phyloP scores from a whole-genome alignment of 2,113 vertebrate genomes.

The Thryonomys swinderianus region DNA sequence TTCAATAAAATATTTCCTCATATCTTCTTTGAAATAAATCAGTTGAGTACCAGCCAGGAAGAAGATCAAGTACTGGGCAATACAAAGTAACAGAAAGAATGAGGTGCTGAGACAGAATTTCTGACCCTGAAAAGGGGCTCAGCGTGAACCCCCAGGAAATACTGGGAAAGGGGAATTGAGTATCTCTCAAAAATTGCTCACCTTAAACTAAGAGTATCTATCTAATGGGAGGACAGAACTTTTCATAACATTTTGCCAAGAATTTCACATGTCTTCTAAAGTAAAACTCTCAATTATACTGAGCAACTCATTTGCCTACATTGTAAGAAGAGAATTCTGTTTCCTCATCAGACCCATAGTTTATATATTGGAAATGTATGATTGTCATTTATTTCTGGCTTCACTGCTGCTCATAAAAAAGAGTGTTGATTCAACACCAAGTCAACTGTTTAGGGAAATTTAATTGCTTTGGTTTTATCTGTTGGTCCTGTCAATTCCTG shows the following conservation, averaged over 20 bases:
- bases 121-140: neutral
- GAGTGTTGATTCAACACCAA: constrained; percentile 78
- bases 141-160: neutral
- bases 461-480: constrained; percentile 81
- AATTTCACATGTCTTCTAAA: constrained; percentile 42
- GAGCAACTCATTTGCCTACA: neutral
- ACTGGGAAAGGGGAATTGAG: neutral
- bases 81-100: neutral
- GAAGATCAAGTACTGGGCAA: neutral
- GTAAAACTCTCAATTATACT: constrained; percentile 47
- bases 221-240: neutral
- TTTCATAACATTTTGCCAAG: neutral
- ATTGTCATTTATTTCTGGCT: constrained; percentile 75
- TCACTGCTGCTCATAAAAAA: constrained; percentile 73
- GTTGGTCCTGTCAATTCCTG: constrained; percentile 80
- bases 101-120: neutral
- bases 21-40: neutral
- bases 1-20: neutral
- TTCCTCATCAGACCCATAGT: constrained; percentile 40
- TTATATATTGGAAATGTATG: constrained; percentile 72
- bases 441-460: constrained; percentile 79
- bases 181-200: neutral
- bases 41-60: neutral
- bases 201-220: neutral
- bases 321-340: constrained; percentile 41